Base-by-base conservation (phyloP, 2,113 vertebrate species). In the Diadophis punctatus region DNA sequence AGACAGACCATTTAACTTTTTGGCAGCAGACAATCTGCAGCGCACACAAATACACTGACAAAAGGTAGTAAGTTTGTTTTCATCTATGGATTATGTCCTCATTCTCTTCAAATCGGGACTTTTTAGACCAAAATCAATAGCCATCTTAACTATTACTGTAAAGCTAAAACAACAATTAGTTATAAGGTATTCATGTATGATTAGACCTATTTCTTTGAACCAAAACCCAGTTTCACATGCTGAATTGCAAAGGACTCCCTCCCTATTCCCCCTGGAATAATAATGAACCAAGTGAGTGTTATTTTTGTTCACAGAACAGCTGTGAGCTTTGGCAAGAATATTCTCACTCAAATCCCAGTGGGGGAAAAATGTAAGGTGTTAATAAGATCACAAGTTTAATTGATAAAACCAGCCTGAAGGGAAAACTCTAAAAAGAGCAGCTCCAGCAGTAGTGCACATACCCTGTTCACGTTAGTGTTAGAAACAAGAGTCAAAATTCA, bases 371-470 rank as follows among this genome's bases (percentile, higher is more conserved):
- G 34, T 86, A 90, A 96, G 96, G 90, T 96, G 94, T 94, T 97
- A 97, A 96, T 96, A 96, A 94, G 94, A 95, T 96, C 95, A 96
- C 95, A 96, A 96, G 88, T 96, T 97, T 95, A 97, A 97, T 95
- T 96, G 95, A 97, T 93, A 97, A 97, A 96, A 96, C 95, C 87
- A 95, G 93, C 39, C 55, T 93, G 8, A 80, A 96, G 88, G 85
- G 23, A 1, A 87, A 93, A 39, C 46, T 92, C 74, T 90, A 63
- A 86, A 92, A 74, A 1, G 1, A 94, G 12, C 20, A 55, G 3
- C n/a, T 43, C 89, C 90, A 96, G 94, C 86, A 87, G 0, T 0
- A 80, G 0, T 84, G 85, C 94, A 52, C 80, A 87, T 93, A 95
- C 93, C 91, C 55, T 27, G 5, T 94, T 92, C 92, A 52, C 25